Percentiles rank a stretch among this genome's conserved stretches.
phyloP scores from a whole-genome alignment of 2,797 vertebrate genomes.

The Pangasius larnaudii region DNA sequence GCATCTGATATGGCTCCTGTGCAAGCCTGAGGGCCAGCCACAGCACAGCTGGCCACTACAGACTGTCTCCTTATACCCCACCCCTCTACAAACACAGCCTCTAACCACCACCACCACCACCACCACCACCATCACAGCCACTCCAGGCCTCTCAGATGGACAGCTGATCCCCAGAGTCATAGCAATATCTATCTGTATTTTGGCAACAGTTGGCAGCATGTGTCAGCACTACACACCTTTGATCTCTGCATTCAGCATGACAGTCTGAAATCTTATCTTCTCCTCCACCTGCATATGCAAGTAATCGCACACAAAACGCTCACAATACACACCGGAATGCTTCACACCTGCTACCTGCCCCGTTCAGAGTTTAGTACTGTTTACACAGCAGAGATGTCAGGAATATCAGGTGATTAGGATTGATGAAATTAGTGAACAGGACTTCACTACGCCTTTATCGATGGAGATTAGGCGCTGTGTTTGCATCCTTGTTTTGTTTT shows the following conservation, averaged over 20 bases:
- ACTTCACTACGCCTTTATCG: background rate
- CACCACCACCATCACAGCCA: background rate
- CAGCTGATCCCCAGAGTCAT: conserved; percentile 46
- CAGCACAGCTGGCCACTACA: conserved; percentile 58
- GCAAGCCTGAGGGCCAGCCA: conserved; percentile 50
- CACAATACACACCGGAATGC: conserved; percentile 21
- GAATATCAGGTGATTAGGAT: background rate
- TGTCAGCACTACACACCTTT: conserved; percentile 47
- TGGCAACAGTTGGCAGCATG: conserved; percentile 61
- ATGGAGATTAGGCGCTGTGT: background rate
- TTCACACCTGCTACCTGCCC: conserved; percentile 45
- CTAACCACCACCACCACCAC: conserved; percentile 1
- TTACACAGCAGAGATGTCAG: conserved; percentile 19
- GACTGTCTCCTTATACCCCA: conserved; percentile 49
- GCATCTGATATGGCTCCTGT: conserved; percentile 66
- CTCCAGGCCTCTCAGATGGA: conserved; percentile 30
- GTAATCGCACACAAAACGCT: background rate
- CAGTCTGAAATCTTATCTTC: conserved; percentile 45
- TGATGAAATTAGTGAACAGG: background rate
- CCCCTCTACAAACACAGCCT: conserved; percentile 35
- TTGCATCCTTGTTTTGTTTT: background rate
- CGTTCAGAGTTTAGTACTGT: conserved; percentile 17
- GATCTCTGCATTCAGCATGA: conserved; percentile 34
- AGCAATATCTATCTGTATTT: conserved; percentile 57
- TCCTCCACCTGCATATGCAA: conserved; percentile 20